Percentiles rank a stretch among this genome's conserved stretches.
These are phyloP conservation scores for Siniperca scherzeri DNA, from an alignment of 2,797 vertebrate species.

Conservation along the genomic window DNA sequence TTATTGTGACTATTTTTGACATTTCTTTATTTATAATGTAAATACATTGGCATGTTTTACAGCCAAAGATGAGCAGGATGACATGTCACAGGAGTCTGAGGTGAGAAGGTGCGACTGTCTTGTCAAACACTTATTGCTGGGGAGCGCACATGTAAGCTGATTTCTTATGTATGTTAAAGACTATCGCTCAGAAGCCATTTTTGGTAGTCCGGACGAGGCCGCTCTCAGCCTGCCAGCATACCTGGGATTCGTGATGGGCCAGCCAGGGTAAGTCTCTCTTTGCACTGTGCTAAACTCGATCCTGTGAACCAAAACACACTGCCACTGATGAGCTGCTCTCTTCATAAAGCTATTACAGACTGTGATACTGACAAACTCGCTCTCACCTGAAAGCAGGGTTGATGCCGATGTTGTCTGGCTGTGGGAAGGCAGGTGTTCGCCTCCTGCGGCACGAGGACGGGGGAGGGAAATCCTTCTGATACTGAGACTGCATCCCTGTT, in stretches of 20 bases:
- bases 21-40: neutral
- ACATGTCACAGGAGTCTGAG: neutral
- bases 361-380: neutral
- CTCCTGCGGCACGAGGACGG: slow-evolving; percentile 54
- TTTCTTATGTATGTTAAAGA: neutral
- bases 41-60: neutral
- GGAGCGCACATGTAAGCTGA: neutral
- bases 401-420: slow-evolving; percentile 86
- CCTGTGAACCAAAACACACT: slow-evolving; percentile 68
- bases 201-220: slow-evolving; percentile 8
- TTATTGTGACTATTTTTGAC: neutral
- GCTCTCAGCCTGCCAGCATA: slow-evolving; percentile 27
- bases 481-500: slow-evolving; percentile 70
- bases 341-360: neutral
- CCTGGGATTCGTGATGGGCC: slow-evolving; percentile 65
- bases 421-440: slow-evolving; percentile 74
- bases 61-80: neutral
- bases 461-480: slow-evolving; percentile 83
- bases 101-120: neutral
- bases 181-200: slow-evolving; percentile 1
- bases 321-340: neutral
- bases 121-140: neutral
- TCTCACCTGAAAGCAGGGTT: slow-evolving; percentile 84
- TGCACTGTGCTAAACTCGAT: slow-evolving; percentile 81
- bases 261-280: slow-evolving; percentile 78